Percentiles rank a stretch among this genome's conserved stretches.
These are phyloP conservation scores for Cepaea hortensis DNA, from an alignment of 2,888 invertebrate species.

Conservation along the genomic window DNA sequence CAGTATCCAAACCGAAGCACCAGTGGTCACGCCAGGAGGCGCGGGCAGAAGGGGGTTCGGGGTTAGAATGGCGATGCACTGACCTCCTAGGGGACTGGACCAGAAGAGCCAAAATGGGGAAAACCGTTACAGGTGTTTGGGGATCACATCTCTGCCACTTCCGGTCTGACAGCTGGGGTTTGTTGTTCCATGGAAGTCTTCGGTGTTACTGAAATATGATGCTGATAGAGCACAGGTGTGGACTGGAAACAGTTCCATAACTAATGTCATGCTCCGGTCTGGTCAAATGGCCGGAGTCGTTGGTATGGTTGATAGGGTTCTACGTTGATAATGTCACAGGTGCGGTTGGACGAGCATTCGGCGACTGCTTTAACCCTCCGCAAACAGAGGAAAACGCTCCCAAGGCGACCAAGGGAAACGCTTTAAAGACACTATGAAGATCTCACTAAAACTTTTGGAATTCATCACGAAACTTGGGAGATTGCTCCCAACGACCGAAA, in stretches of 20 bases:
- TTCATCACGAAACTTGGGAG: too few species aligned
- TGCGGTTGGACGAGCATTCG: too few species aligned
- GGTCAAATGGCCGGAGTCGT: too few species aligned
- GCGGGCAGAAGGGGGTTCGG: not conserved
- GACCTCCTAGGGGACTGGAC: not conserved
- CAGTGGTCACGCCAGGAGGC: conserved; percentile 2
- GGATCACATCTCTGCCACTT: conserved; percentile 21
- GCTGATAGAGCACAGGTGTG: not conserved
- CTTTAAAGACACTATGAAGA: too few species aligned
- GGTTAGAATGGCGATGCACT: not conserved
- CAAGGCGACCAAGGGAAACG: too few species aligned
- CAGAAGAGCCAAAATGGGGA: not conserved
- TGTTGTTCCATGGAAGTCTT: not conserved
- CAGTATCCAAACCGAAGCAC: not conserved
- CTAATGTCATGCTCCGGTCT: too few species aligned
- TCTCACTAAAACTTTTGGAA: too few species aligned
- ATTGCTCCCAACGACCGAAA: too few species aligned
- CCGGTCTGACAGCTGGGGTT: conserved; percentile 20
- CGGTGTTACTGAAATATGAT: not conserved
- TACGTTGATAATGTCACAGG: too few species aligned
- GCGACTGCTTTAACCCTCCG: too few species aligned
- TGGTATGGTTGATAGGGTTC: too few species aligned
- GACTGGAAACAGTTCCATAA: not conserved
- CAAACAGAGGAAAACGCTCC: too few species aligned
- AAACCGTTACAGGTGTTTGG: not conserved